Evolutionary conservation across 2,113 vertebrate genomes (phyloP).

Genomic region (Sinocyclocheilus maitianheensis): DNA sequence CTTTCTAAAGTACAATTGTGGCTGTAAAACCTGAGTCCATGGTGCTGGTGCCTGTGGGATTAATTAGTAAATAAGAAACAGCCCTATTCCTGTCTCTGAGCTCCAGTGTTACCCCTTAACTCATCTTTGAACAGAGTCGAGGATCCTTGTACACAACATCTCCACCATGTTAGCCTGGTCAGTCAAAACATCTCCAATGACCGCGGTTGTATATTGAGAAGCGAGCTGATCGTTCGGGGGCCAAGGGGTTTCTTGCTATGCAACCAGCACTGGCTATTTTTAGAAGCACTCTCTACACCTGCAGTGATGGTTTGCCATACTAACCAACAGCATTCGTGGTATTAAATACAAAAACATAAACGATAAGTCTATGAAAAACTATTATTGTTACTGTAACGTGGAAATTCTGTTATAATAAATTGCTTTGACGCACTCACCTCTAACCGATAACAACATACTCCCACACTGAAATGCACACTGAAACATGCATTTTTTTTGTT

Average conservation of each 20-base stretch:
- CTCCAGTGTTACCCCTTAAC: conserved; percentile 26
- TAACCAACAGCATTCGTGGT: neutral
- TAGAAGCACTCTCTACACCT: conserved; percentile 62
- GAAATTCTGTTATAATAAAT: neutral
- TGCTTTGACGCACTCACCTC: neutral
- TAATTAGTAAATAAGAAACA: conserved; percentile 53
- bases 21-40: conserved; percentile 12
- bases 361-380: neutral
- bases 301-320: conserved; percentile 55
- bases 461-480: neutral
- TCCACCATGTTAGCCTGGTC: neutral
- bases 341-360: neutral
- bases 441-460: neutral
- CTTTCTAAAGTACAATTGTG: neutral
- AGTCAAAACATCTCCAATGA: conserved; percentile 18
- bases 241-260: conserved; percentile 67
- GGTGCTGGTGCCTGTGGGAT: conserved; percentile 44
- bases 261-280: conserved; percentile 72
- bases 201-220: neutral
- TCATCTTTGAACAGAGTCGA: conserved; percentile 22
- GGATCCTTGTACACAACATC: conserved; percentile 36
- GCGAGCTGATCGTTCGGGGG: conserved; percentile 51
- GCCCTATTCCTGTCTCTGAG: conserved; percentile 41
- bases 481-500: neutral
- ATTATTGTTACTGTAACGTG: neutral